Percentiles rank a stretch among this genome's conserved stretches.
phyloP scores from a whole-genome alignment of 2,113 vertebrate genomes.

The Corythaixoides concolor region DNA sequence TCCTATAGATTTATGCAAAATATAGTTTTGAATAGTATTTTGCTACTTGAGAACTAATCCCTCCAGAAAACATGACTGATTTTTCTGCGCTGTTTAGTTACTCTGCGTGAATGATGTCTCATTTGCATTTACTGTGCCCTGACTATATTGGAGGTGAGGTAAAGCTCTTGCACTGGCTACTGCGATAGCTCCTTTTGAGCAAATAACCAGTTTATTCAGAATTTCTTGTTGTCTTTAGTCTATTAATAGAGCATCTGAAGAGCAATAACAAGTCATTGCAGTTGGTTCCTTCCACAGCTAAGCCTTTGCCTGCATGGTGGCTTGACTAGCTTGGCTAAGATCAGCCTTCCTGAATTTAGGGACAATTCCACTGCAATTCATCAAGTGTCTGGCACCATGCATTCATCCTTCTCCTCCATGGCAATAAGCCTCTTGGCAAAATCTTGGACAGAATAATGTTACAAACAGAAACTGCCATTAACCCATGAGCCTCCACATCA shows the following conservation, averaged over 20 bases:
- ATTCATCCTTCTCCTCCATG: background rate
- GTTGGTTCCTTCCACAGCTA: background rate
- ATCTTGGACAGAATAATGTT: background rate
- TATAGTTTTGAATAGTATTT: background rate
- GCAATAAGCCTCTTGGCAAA: background rate
- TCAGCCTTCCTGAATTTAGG: background rate
- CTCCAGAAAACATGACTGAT: background rate
- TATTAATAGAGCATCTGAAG: background rate
- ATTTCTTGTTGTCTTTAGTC: background rate
- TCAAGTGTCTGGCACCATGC: background rate
- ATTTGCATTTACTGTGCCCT: background rate
- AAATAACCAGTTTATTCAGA: background rate
- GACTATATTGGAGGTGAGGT: rapidly evolving
- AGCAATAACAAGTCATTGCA: background rate
- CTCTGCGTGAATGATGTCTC: background rate
- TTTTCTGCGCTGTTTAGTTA: background rate
- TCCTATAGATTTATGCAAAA: background rate
- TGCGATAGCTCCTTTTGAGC: background rate
- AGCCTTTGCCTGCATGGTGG: background rate
- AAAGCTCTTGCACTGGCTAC: background rate
- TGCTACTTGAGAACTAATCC: background rate
- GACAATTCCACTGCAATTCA: background rate
- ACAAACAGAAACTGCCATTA: background rate
- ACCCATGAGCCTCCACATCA: background rate
- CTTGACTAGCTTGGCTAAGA: background rate